These are phyloP conservation scores for Lampris incognitus DNA, from an alignment of 2,113 vertebrate genomes.

Conservation along the genomic window DNA sequence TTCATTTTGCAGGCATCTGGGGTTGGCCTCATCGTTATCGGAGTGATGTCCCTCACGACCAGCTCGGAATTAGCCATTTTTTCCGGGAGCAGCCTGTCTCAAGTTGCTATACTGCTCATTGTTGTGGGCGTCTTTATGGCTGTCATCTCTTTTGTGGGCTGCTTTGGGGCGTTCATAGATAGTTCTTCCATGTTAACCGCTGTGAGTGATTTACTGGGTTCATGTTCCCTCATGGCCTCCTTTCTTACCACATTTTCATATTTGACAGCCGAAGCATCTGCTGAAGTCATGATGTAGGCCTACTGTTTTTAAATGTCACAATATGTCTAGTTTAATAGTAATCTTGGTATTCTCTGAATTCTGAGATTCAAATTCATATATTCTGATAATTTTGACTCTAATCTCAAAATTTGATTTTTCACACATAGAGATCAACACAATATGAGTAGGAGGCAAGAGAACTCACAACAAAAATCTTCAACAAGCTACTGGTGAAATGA, in stretches of 20 bases:
- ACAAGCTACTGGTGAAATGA: too few species aligned
- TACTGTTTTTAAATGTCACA: too few species aligned
- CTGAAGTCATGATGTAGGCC: neutral
- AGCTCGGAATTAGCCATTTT: constrained; percentile 28
- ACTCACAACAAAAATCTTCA: too few species aligned
- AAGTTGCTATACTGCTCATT: constrained; percentile 48
- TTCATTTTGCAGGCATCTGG: constrained; percentile 51
- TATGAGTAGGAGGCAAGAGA: too few species aligned
- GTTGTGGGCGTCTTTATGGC: constrained; percentile 28
- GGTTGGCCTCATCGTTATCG: constrained; percentile 38
- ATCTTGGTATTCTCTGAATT: too few species aligned
- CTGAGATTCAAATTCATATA: too few species aligned
- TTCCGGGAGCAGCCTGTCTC: constrained; percentile 13
- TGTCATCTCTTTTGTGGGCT: constrained; percentile 37
- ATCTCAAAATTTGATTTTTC: too few species aligned
- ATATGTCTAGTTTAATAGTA: too few species aligned
- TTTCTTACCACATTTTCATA: neutral
- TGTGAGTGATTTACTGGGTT: constrained; percentile 37
- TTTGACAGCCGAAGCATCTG: neutral
- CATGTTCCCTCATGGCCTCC: neutral
- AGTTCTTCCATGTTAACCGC: constrained; percentile 8
- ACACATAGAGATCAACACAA: too few species aligned
- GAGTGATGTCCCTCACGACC: constrained; percentile 1
- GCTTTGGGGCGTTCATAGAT: constrained; percentile 30
- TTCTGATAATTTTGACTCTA: too few species aligned